These are phyloP conservation scores for Formicarius rufipectus DNA, from an alignment of 2,113 vertebrate species.

Conservation along the genomic window DNA sequence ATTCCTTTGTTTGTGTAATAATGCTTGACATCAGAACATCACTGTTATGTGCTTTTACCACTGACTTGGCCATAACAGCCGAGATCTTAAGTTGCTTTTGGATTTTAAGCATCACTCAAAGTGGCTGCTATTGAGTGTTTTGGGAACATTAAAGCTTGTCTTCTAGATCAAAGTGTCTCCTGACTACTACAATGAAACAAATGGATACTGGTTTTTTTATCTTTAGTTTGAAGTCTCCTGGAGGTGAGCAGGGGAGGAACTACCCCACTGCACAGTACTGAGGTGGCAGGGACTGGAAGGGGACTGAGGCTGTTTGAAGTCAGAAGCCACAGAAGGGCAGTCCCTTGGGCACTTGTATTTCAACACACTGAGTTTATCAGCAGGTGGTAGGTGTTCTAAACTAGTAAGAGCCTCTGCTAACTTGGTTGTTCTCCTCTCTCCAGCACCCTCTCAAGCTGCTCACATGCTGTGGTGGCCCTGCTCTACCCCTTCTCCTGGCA, in stretches of 20 bases:
- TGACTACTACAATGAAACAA: not conserved
- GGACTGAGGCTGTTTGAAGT: not conserved
- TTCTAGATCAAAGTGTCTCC: not conserved
- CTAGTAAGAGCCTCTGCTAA: not conserved
- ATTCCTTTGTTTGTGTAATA: not conserved
- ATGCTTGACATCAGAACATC: not conserved
- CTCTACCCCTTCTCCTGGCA: slow-evolving; percentile 99
- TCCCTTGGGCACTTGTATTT: not conserved
- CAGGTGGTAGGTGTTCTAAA: not conserved
- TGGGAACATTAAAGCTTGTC: not conserved
- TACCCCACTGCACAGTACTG: not conserved
- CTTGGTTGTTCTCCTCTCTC: slow-evolving; percentile 10
- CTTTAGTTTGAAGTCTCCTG: not conserved
- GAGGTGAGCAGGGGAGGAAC: not conserved
- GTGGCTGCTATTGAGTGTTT: not conserved
- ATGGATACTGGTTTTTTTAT: not conserved
- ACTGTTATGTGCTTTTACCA: not conserved
- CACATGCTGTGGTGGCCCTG: slow-evolving; percentile 94
- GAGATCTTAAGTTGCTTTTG: not conserved
- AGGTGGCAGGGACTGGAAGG: not conserved
- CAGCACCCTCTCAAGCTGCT: slow-evolving; percentile 96
- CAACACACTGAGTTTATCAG: not conserved
- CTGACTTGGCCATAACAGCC: fast-evolving
- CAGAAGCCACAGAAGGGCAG: not conserved
- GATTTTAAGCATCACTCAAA: not conserved